Base-by-base conservation (phyloP, 37 sponge, comb jelly and placozoan species). In the Geodia barretti region DNA sequence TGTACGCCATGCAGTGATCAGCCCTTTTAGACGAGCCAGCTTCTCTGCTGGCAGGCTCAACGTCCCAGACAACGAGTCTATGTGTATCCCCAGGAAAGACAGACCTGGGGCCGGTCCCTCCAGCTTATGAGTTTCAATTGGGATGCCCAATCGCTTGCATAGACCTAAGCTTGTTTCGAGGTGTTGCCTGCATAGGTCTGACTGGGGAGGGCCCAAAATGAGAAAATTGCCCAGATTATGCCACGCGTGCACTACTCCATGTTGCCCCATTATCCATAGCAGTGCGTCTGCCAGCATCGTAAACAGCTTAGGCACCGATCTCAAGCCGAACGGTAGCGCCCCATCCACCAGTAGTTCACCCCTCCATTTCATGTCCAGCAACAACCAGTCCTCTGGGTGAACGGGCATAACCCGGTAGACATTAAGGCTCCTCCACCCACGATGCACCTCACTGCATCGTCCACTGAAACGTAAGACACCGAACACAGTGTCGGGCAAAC, bases 221-320 rank as follows among this genome's bases (percentile, higher is more conserved):
- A 78, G 54, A 59, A 67, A 78, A 37, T 78, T 43, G 43, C 65
- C 79, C 65, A 78, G 39, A 30, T 78, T 65, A 38, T 78, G 79
- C 11, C 64, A 19, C 2, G 65, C n/a, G 1, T 14, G 11, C 41
- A 1, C 3, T 14, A 66, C 41, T 68, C 79, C 79, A n/a, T 38
- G 14, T 7, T 11, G 19, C 19, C 20, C 43, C 28, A 78, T n/a
- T 17, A 78, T 65, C 79, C 79, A 78, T 28, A 39, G 68, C 43
- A 78, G 29, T 1, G 28, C 67, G 33, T 78, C 79, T 36, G 79
- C 79, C 67, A 78, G 47, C 29, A 47, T 68, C 4, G 26, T 78
- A 32, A 78, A 78, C 7, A 78, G 42, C 79, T 78, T 78, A 30
- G 68, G 79, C 21, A 68, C 79, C 26, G 79, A 78, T 41, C 68